These are phyloP conservation scores for Steinernema hermaphroditum DNA, from an alignment of 2,888 invertebrate species.

Conservation along the genomic window DNA sequence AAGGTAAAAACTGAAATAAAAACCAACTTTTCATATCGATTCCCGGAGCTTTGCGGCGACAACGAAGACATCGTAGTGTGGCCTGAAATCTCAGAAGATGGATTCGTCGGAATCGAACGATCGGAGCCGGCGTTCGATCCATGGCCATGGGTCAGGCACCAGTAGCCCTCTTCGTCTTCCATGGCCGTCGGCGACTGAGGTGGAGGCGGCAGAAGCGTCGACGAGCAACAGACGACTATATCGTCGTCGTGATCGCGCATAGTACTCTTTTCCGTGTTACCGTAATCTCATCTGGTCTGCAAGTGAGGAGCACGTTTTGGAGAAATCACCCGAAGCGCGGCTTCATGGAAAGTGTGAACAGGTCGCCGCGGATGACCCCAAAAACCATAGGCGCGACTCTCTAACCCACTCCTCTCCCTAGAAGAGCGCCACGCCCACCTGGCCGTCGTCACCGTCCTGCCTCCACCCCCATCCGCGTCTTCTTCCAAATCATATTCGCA, in stretches of 20 bases:
- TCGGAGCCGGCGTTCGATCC: constrained; percentile 17
- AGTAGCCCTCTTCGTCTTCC: constrained; percentile 29
- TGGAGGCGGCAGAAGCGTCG: constrained; percentile 30
- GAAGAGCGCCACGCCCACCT: constrained; percentile 14
- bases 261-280: too few relatives aligned
- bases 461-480: constrained; percentile 8
- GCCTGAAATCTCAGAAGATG: constrained; percentile 44
- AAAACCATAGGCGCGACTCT: constrained; percentile 18
- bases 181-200: constrained; percentile 1
- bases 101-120: constrained; percentile 20
- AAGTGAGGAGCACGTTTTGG: neutral
- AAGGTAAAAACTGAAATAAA: constrained; percentile 9
- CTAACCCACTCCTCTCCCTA: constrained; percentile 4
- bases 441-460: neutral
- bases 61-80: constrained; percentile 51
- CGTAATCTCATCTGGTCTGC: constrained; percentile 21
- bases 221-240: constrained; percentile 21
- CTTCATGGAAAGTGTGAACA: too few relatives aligned
- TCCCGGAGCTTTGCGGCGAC: constrained; percentile 44
- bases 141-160: constrained; percentile 21
- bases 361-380: neutral
- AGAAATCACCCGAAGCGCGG: too few relatives aligned
- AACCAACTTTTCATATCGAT: constrained; percentile 31
- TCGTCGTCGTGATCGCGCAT: constrained; percentile 23
- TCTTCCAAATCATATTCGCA: constrained; percentile 24